Evolutionary conservation across 2,113 vertebrate genomes (phyloP), one percentile per base, ranked within the genome.

Genomic region (Isichthys henryi): DNA sequence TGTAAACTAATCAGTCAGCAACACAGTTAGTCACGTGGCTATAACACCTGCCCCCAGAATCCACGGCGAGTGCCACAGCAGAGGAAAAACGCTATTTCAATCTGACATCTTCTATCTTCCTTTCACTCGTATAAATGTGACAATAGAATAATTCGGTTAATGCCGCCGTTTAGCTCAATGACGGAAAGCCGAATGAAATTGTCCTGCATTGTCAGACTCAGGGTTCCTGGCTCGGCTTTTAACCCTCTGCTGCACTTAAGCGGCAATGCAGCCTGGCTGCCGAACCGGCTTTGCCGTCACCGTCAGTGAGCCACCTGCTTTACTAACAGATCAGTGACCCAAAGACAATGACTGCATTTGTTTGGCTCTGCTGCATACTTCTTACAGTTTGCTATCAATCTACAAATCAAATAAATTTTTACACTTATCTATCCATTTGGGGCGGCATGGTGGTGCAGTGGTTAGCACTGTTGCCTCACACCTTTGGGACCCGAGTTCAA

Each of bases 1-100:
- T 45, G 56, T 88, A 88, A 88, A 46, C 35, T 46, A 66, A 88
- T 88, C 35, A 88, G 87, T 43, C 35, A n/a, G 87, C 17, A 88
- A 66, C 58, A 39, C 39, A 62, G 46, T 66, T 88, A 45, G 11
- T 39, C 11, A 43, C 3, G 21, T 62, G 87, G 35, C 2, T 35
- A 45, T 35, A 45, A 43, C 39, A 62, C 87, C 87, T 88, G 87
- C 52, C 58, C 43, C 19, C 49, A 62, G 87, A 88, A 9, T 45
- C 21, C 87, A 88, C 39, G 10, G 3, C 53, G 56, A 53, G 46
- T 2, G 5, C 7, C 50, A 56, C 50, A 48, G 21, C n/a, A 31
- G 21, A 39, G 86, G 86, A 39, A 86, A 86, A 52, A 31, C 23
- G 0, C 50, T 9, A 17, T 43, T 88, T 88, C 58, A 45, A 5